Conservation (phyloP, 2,888 invertebrate genomes). For the Sinelater perroti region DNA sequence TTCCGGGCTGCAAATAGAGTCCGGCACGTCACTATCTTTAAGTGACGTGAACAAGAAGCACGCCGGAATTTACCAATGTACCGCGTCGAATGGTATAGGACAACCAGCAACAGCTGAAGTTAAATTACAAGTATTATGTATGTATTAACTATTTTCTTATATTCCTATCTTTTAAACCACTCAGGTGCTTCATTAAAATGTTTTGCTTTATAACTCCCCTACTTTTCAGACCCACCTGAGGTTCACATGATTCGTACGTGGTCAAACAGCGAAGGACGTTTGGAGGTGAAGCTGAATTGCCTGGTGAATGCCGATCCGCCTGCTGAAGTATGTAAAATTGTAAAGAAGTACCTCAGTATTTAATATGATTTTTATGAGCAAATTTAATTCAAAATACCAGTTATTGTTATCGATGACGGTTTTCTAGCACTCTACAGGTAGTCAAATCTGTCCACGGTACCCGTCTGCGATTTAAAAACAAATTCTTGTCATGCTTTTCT, state of each 20-base stretch:
- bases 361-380: too few relatives aligned
- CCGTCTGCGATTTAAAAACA: too few relatives aligned
- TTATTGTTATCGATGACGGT: too few relatives aligned
- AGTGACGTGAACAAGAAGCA: conserved; percentile 59
- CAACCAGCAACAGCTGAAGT: conserved; percentile 59
- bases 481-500: too few relatives aligned
- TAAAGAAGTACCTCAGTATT: background rate
- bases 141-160: conserved; percentile 40
- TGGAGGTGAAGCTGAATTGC: conserved; percentile 70
- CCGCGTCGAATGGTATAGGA: conserved; percentile 63
- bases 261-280: conserved; percentile 70
- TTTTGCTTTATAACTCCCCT: background rate
- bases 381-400: too few relatives aligned
- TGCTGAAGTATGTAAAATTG: conserved; percentile 52
- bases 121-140: conserved; percentile 59
- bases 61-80: conserved; percentile 63
- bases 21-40: conserved; percentile 58
- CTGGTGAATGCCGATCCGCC: conserved; percentile 68
- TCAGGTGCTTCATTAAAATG: background rate
- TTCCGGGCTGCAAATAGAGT: conserved; percentile 58
- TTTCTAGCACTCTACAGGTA: too few relatives aligned
- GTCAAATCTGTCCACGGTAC: background rate
- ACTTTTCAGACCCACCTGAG: conserved; percentile 70
- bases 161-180: background rate
- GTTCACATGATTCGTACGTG: conserved; percentile 69